Base-by-base conservation (phyloP, 2,888 invertebrate species). In the Lasioglossum morio region DNA sequence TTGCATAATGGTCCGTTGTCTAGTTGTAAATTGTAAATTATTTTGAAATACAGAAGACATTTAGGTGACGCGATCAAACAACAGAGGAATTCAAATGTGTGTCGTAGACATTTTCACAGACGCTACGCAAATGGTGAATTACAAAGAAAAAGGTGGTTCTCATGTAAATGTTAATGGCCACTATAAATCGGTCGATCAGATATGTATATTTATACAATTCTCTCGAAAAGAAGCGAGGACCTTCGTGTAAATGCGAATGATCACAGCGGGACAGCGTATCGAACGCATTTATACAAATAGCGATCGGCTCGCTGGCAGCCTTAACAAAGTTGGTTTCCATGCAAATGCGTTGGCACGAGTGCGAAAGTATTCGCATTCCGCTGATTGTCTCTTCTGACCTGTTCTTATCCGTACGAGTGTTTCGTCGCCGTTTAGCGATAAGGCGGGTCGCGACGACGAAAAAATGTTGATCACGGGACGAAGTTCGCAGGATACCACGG, bases 381-480 rank as follows among this genome's bases (percentile, higher is more conserved):
- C 16, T 40, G 80, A 72, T 72, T 81, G 60, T 60, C 60, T 60
- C 60, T 76, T 75, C 70, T 37, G 34, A 76, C 57, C 72, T 23
- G 79, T n/a, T 30, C 72, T 37, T 66, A 66, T 72, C 37, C 30
- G 57, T 60, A 66, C 76, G 57, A 23, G n/a, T 81, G 80, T 81
- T 77, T 78, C 34, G 81, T 69, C 81, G 57, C 66, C 69, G n/a
- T 81, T 85, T 37, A 27, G 27, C 79, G 77, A 81, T 85, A 81
- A 79, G 72, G 53, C 30, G 12, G 69, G 16, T 27, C 30, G 53
- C n/a, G 34, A 30, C 72, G 60, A 76, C 46, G 34, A 70, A 66
- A 48, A 76, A 63, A 69, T 57, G 48, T 60, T 23, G 46, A 23
- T 23, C 70, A 63, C n/a, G 66, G 53, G 30, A 46, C 48, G 66